Conservation (phyloP, 1,140 invertebrate species). For the Venustaconcha ellipsiformis region DNA sequence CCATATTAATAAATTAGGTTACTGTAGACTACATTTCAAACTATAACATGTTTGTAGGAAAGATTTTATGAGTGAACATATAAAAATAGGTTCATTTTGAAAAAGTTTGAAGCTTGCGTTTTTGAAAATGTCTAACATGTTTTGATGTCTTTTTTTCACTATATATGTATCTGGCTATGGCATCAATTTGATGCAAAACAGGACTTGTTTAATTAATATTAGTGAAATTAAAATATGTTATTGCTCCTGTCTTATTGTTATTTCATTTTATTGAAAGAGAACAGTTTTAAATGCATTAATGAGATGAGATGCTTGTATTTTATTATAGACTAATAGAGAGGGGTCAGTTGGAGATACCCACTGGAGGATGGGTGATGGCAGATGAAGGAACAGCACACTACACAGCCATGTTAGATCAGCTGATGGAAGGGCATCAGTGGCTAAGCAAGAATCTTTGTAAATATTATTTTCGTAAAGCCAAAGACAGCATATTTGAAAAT, state of each 20-base stretch:
- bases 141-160: no score
- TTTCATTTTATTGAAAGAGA: not conserved
- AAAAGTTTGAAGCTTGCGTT: no score
- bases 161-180: no score
- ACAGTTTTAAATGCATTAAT: not conserved
- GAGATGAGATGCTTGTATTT: not conserved
- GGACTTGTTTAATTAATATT: not conserved
- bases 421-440: slow-evolving; percentile 97
- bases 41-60: no score
- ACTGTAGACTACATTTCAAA: no score
- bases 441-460: slow-evolving; percentile 84
- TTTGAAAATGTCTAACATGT: no score
- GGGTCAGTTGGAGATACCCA: slow-evolving; percentile 92
- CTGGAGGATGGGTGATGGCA: slow-evolving; percentile 98
- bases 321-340: slow-evolving; percentile 77
- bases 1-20: no score
- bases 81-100: no score
- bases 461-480: not conserved
- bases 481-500: no score
- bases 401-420: slow-evolving; percentile 93
- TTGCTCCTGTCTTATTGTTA: not conserved
- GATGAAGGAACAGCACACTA: slow-evolving; percentile 96
- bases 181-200: not conserved
- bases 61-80: no score
- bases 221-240: not conserved